Base-by-base conservation (phyloP, 2,797 vertebrate genomes). In the Lophius americanus region DNA sequence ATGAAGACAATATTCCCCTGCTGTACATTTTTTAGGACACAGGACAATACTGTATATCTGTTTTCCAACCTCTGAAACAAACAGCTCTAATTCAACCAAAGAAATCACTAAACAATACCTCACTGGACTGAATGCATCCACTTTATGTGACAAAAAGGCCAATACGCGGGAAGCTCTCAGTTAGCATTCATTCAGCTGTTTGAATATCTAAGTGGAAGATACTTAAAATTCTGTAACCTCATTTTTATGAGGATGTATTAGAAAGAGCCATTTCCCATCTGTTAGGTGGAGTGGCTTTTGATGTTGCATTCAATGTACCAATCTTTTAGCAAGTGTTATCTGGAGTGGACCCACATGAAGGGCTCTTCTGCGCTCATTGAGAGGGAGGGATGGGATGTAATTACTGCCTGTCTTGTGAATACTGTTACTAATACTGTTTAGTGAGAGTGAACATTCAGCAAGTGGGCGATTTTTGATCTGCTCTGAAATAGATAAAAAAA, bases 271-370 rank as follows among this genome's bases (percentile, higher is more conserved):
- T 76, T 73, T 71, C 59, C 76, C 84, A 71, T 82, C 76, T 70
- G 84, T 50, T 82, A 76, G 68, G 59, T 56, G 75, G 76, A 90
- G 85, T 75, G 79, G 74, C 75, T 89, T 87, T 81, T 85, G 79
- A 87, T 83, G 83, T 83, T 85, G 47, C 57, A 73, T 87, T 90
- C 80, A 85, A 60, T 56, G 82, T 70, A 70, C 68, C 79, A 82
- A 86, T 89, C 85, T 85, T 92, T 91, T 85, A 78, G 83, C 83
- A 88, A 92, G 79, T 78, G 79, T 58, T 9, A 51, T 73, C 75
- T 74, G 55, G 64, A 80, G 83, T 85, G 66, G 66, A 61, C 79
- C 49, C 68, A 78, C 83, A 86, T 81, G 70, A 76, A 80, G 75
- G 76, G 70, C 86, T 79, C 81, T 83, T 60, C 74, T 59, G 68